phyloP scores from a whole-genome alignment of 2,797 vertebrate genomes.

The Myotis myotis region DNA sequence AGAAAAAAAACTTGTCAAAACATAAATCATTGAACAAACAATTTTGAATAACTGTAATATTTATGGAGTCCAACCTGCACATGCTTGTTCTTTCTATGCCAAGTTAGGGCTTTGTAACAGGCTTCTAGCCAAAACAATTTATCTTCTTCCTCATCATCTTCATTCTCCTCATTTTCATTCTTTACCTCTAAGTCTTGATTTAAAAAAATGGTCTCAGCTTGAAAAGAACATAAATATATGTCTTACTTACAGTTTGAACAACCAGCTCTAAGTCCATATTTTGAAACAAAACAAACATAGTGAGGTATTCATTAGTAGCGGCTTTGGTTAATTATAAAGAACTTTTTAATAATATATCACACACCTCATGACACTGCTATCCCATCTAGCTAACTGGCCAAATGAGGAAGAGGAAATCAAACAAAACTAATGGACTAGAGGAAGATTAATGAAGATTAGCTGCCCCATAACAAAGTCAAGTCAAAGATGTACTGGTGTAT shows the following conservation, averaged over 20 bases:
- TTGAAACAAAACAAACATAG: conserved; percentile 1
- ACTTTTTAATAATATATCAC: not conserved
- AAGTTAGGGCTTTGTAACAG: conserved; percentile 91
- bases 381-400: not conserved
- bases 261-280: not conserved
- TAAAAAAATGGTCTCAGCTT: conserved; percentile 94
- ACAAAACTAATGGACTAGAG: not conserved
- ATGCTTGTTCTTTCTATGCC: conserved; percentile 87
- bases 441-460: not conserved
- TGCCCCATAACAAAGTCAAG: not conserved
- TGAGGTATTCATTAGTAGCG: not conserved
- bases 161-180: conserved; percentile 86
- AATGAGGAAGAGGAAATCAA: not conserved
- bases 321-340: not conserved
- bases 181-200: conserved; percentile 88
- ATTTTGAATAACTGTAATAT: not conserved
- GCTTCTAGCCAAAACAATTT: conserved; percentile 91
- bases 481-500: not conserved
- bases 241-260: not conserved
- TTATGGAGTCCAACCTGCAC: conserved; percentile 89
- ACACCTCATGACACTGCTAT: not conserved
- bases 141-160: conserved; percentile 85
- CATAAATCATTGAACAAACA: not conserved
- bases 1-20: conserved; percentile 25
- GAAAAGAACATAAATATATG: conserved; percentile 67